phyloP scores from a whole-genome alignment of 2,888 invertebrate genomes.

The Lepidocyrtoides sp. region DNA sequence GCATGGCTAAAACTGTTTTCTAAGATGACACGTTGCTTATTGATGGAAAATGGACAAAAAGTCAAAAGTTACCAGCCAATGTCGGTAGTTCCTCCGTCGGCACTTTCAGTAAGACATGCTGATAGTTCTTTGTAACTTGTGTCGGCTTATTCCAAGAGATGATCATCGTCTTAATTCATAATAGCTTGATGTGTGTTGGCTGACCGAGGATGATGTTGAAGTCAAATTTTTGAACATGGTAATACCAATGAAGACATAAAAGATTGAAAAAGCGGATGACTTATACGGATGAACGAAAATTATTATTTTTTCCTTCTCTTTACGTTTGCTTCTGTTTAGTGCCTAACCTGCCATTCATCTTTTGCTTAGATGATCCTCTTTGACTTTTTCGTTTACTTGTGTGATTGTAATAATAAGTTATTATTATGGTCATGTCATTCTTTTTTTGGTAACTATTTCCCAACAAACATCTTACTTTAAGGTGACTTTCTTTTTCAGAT shows the following conservation, averaged over 20 bases:
- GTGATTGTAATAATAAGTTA: conserved; percentile 75
- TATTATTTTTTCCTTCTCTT: neutral
- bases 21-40: conserved; percentile 69
- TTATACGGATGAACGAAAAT: neutral
- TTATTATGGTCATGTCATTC: conserved; percentile 68
- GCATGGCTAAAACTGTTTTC: conserved; percentile 60
- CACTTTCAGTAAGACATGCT: conserved; percentile 53
- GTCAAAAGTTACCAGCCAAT: conserved; percentile 55
- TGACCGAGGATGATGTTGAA: conserved; percentile 17
- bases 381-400: conserved; percentile 62
- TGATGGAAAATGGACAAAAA: conserved; percentile 74
- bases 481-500: conserved; percentile 45
- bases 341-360: conserved; percentile 72
- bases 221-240: neutral
- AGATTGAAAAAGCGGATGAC: conserved; percentile 18
- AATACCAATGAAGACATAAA: conserved; percentile 26
- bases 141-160: conserved; percentile 69
- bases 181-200: conserved; percentile 27
- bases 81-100: conserved; percentile 33
- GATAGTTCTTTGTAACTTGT: conserved; percentile 39
- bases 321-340: neutral
- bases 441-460: conserved; percentile 67
- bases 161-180: conserved; percentile 37
- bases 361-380: conserved; percentile 43
- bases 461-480: conserved; percentile 72